Base-by-base conservation (phyloP, 2,113 vertebrate species). In the Nothoprocta perdicaria region DNA sequence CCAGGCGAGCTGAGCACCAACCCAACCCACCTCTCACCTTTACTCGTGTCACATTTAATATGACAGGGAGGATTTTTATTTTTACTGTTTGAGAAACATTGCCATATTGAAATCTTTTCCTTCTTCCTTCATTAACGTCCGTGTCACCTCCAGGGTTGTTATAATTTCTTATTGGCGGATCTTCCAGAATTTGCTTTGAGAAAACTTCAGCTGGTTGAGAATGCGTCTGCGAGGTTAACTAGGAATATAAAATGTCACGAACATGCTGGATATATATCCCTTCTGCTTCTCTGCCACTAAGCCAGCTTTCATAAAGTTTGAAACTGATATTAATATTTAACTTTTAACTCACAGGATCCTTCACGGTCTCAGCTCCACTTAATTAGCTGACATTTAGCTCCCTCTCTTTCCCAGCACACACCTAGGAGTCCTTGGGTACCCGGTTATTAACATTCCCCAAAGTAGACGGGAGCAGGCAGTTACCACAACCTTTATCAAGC, bases 281-380 rank as follows among this genome's bases (percentile, higher is more conserved):
- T 38, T 57, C 45, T 84, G 69, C 78, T 62, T 91, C 53, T 53
- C 90, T 80, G 83, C 87, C 65, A 88, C 89, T 89, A 92, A 67
- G 75, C 80, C 52, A 69, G 85, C 84, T 91, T 60, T 95, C 75
- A 38, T 60, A 62, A 94, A 94, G 96, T 96, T 95, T 78, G 94
- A 95, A 91, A 81, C 52, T 29, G 77, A 94, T 87, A 89, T 96
- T 95, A 90, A 91, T 93, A 93, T 96, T 97, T 96, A 95, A 91
- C 95, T 93, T 93, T 57, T 73, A 90, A 53, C 92, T 95, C 84
- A 84, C 23, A 76, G 92, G 89, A 79, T 95, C 91, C 90, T 95
- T 80, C 92, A 84, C 84, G 84, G 90, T 91, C 88, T 90, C 91
- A 86, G 95, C 95, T 93, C 65, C 77, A 85, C 82, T 87, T 92